Percentiles rank a stretch among this genome's conserved stretches.
Evolutionary conservation across 53 echinoderm and acorn worm species (phyloP).

Genomic region (Paracentrotus lividus): DNA sequence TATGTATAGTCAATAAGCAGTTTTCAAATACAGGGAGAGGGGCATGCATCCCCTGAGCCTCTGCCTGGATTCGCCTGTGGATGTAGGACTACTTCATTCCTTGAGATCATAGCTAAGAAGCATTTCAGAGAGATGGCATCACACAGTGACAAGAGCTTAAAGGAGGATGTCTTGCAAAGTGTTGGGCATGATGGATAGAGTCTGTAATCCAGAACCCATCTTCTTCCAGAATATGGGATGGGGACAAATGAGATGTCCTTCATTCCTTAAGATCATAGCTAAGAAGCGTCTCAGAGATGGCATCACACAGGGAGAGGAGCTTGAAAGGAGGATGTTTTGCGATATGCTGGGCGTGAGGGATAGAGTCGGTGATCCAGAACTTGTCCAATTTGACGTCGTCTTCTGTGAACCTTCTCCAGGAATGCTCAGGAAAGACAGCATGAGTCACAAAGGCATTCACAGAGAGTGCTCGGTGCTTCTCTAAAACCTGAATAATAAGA

Average conservation of each 20-base stretch:
- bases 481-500: slow-evolving; percentile 69
- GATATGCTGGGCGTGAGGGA: slow-evolving; percentile 89
- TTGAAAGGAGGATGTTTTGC: slow-evolving; percentile 91
- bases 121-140: slow-evolving; percentile 87
- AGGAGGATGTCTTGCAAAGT: slow-evolving; percentile 85
- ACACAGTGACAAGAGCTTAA: slow-evolving; percentile 91
- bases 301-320: slow-evolving; percentile 88
- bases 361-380: slow-evolving; percentile 97
- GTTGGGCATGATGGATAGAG: slow-evolving; percentile 88
- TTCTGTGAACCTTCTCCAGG: slow-evolving; percentile 87
- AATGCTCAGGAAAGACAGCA: slow-evolving; percentile 92
- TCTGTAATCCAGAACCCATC: slow-evolving; percentile 99
- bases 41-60: no score
- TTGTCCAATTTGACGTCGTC: slow-evolving; percentile 73
- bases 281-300: slow-evolving; percentile 86
- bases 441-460: slow-evolving; percentile 97
- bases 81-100: slow-evolving; percentile 72
- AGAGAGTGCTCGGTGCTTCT: slow-evolving; percentile 79
- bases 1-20: no score
- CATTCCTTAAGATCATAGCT: slow-evolving; percentile 90
- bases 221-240: no score
- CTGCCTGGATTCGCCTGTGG: no score
- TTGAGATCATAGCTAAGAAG: slow-evolving; percentile 92
- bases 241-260: neutral
- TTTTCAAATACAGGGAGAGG: no score